Evolutionary conservation across 2,888 invertebrate genomes (phyloP).

Genomic region (Antheraea yamamai): DNA sequence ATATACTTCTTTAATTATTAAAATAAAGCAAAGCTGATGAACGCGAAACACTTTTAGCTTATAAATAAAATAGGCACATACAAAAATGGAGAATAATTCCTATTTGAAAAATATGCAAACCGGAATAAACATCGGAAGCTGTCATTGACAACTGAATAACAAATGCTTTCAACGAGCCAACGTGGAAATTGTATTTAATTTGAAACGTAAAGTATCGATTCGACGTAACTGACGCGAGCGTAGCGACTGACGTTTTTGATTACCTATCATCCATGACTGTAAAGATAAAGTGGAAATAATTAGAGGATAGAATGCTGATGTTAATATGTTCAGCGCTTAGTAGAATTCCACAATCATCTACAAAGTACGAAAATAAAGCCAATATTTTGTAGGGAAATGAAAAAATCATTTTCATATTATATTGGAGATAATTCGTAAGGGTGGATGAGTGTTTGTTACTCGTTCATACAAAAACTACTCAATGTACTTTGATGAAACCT

Average conservation of each 20-base stretch:
- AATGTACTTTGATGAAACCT: too few relatives aligned
- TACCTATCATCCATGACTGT: not conserved
- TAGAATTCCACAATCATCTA: not conserved
- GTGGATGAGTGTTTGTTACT: too few relatives aligned
- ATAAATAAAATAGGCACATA: not conserved
- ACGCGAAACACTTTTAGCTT: not conserved
- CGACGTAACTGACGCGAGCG: not conserved
- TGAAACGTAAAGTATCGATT: constrained; percentile 17
- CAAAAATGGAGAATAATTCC: not conserved
- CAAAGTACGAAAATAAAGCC: too few relatives aligned
- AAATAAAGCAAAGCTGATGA: not conserved
- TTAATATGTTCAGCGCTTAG: not conserved
- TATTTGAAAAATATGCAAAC: constrained; percentile 25
- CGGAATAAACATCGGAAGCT: constrained; percentile 28
- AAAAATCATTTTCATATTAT: too few relatives aligned
- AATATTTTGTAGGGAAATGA: too few relatives aligned
- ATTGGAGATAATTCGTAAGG: too few relatives aligned
- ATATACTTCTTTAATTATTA: not conserved
- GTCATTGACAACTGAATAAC: constrained; percentile 25
- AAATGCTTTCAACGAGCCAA: constrained; percentile 26
- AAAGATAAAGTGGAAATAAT: not conserved
- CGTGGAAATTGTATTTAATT: constrained; percentile 22
- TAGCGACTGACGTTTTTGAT: not conserved
- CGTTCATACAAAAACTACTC: too few relatives aligned
- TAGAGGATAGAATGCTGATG: not conserved